Evolutionary conservation across 2,113 vertebrate species (phyloP).

Genomic region (Stegostoma tigrinum): DNA sequence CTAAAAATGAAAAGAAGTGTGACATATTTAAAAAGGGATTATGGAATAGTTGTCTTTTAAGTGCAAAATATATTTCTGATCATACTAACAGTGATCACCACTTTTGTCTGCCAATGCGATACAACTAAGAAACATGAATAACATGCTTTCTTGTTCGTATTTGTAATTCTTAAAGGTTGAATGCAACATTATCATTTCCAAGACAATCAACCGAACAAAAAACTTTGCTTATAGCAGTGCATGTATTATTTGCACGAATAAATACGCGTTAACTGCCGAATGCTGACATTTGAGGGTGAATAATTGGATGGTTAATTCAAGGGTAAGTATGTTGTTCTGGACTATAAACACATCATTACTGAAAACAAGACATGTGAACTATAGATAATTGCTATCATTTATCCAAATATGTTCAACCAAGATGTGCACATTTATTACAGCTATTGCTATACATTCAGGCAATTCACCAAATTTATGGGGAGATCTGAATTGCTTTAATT

Average conservation of each 20-base stretch:
- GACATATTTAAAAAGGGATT: background rate
- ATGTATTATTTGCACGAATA: background rate
- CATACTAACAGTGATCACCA: background rate
- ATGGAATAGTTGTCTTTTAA: background rate
- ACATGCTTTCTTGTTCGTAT: background rate
- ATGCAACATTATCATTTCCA: background rate
- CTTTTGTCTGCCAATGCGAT: background rate
- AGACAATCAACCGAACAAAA: background rate
- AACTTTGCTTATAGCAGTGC: background rate
- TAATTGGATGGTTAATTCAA: background rate
- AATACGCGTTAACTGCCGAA: background rate
- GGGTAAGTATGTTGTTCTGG: slow-evolving; percentile 9
- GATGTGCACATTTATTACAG: background rate
- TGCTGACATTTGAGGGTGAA: slow-evolving; percentile 28
- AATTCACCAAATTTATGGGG: background rate
- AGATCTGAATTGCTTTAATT: background rate
- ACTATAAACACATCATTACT: background rate
- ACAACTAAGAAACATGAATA: background rate
- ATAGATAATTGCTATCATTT: slow-evolving; percentile 1
- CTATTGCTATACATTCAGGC: background rate
- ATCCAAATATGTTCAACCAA: background rate
- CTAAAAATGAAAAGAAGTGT: background rate
- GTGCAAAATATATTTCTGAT: background rate
- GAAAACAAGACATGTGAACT: background rate
- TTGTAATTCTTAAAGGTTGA: background rate